These are phyloP conservation scores for Labeo rohita DNA, from an alignment of 2,113 vertebrate genomes.

Conservation along the genomic window DNA sequence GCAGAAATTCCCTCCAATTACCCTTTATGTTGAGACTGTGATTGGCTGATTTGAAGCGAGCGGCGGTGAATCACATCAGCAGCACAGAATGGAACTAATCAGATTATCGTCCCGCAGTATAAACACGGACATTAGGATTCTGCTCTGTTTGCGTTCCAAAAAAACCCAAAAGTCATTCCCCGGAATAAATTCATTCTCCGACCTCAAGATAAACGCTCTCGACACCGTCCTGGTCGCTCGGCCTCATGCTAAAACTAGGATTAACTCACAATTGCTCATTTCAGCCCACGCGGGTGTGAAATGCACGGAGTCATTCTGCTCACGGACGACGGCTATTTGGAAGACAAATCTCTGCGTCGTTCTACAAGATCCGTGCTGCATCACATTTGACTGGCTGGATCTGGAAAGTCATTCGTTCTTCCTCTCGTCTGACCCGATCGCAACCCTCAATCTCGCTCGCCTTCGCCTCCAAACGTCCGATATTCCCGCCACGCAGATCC, in stretches of 20 bases:
- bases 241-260: neutral
- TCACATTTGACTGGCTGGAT: conserved; percentile 10
- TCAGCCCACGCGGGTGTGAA: conserved; percentile 8
- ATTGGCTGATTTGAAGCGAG: conserved; percentile 12
- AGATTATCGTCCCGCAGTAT: conserved; percentile 27
- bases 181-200: conserved; percentile 16
- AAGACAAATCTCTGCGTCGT: conserved; percentile 18
- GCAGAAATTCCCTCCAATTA: conserved; percentile 31
- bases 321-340: conserved; percentile 11
- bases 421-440: neutral
- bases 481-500: neutral
- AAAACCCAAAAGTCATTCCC: neutral
- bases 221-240: conserved; percentile 30
- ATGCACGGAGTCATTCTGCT: conserved; percentile 9
- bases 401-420: neutral
- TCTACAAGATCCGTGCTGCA: neutral
- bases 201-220: conserved; percentile 23
- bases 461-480: neutral
- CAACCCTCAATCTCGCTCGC: neutral
- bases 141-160: conserved; percentile 16
- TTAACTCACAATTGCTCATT: neutral
- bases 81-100: conserved; percentile 19
- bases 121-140: conserved; percentile 18
- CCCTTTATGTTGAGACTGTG: neutral
- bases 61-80: neutral